These are phyloP conservation scores for Stegastes partitus DNA, from an alignment of 2,113 vertebrate genomes.

Conservation along the genomic window DNA sequence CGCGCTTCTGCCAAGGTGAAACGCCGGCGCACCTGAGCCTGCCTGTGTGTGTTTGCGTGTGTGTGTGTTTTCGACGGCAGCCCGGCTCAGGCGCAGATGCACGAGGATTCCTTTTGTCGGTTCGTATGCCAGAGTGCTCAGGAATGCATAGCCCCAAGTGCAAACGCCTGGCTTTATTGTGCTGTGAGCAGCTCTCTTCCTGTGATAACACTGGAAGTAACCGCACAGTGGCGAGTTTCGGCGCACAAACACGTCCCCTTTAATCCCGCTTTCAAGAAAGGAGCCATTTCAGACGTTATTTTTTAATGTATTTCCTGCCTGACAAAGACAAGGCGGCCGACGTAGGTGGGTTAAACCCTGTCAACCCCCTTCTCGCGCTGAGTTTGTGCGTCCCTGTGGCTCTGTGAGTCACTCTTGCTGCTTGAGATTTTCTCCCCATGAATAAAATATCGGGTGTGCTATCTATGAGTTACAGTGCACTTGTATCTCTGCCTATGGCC, in stretches of 20 bases:
- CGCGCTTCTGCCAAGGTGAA: conserved; percentile 14
- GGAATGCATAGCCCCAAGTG: conserved; percentile 70
- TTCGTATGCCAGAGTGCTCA: conserved; percentile 54
- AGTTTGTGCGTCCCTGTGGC: conserved; percentile 44
- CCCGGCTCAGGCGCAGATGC: conserved; percentile 3
- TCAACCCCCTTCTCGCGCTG: conserved; percentile 39
- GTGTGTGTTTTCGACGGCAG: conserved; percentile 15
- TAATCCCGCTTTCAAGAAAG: conserved; percentile 30
- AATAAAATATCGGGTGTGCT: conserved; percentile 81
- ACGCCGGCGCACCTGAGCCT: conserved; percentile 21
- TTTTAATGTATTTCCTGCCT: conserved; percentile 58
- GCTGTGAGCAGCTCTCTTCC: conserved; percentile 48
- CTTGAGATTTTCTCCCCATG: conserved; percentile 73
- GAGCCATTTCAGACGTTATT: conserved; percentile 55
- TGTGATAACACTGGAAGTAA: conserved; percentile 17
- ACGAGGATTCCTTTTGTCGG: conserved; percentile 40
- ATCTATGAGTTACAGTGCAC: conserved; percentile 66
- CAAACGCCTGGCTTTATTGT: conserved; percentile 49
- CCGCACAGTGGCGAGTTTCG: conserved; percentile 11
- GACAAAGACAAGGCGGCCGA: conserved; percentile 44
- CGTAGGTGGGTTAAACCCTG: conserved; percentile 65
- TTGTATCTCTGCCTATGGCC: conserved; percentile 41
- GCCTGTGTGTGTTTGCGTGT: conserved; percentile 30
- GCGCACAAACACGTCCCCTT: conserved; percentile 23
- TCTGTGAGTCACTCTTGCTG: conserved; percentile 74